Evolutionary conservation across 2,113 vertebrate genomes (phyloP).

Genomic region (Fregetta grallaria): DNA sequence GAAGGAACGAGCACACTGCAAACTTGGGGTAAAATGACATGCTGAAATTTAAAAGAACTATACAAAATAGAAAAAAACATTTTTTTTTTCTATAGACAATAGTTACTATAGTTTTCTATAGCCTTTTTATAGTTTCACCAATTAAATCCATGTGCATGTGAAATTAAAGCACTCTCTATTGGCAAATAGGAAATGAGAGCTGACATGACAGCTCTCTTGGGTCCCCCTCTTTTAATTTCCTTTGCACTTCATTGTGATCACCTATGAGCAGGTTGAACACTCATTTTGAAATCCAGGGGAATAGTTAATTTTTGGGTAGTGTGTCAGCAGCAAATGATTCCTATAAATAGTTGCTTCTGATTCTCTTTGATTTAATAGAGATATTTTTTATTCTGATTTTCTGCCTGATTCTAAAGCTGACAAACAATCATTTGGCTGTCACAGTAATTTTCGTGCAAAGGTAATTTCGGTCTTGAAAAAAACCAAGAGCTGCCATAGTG

Average conservation of each 20-base stretch:
- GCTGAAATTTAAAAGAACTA: background rate
- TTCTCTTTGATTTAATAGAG: conserved; percentile 1
- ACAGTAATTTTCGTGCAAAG: background rate
- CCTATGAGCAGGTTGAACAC: background rate
- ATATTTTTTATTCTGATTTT: background rate
- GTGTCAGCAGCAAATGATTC: background rate
- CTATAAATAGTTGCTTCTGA: background rate
- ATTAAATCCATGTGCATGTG: background rate
- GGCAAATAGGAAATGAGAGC: background rate
- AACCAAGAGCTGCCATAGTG: background rate
- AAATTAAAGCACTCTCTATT: background rate
- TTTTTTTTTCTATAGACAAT: background rate
- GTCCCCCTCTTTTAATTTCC: background rate
- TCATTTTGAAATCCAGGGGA: background rate
- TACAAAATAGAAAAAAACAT: background rate
- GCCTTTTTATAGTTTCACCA: background rate
- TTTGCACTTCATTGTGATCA: background rate
- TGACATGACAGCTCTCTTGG: background rate
- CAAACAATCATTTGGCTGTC: background rate
- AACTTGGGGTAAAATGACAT: background rate
- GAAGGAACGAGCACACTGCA: background rate
- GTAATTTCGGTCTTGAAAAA: background rate
- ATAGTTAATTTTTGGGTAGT: background rate
- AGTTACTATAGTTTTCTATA: background rate
- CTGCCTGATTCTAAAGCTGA: background rate